phyloP scores from a whole-genome alignment of 1,140 invertebrate genomes.

The Musca vetustissima region DNA sequence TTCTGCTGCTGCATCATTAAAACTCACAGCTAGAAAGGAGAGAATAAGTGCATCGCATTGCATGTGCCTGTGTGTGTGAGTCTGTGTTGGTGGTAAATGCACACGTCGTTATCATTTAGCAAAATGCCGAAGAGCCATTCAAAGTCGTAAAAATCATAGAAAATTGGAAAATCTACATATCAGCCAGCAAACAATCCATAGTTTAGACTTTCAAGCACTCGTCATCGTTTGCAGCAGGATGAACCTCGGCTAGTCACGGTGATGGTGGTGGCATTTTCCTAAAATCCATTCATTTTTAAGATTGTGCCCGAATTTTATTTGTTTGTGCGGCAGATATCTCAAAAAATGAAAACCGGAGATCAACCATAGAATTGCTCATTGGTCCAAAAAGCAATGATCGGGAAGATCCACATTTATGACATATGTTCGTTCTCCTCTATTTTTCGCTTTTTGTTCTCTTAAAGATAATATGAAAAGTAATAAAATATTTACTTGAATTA shows the following conservation, averaged over 20 bases:
- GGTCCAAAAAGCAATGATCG: not conserved
- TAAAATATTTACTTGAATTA: not conserved
- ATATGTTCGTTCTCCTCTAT: not conserved
- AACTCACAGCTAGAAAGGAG: too few relatives aligned
- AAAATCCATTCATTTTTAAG: not conserved
- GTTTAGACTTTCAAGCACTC: conserved; percentile 18
- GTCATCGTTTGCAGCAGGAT: too few relatives aligned
- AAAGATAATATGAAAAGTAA: too few relatives aligned
- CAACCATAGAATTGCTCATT: not conserved
- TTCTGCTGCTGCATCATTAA: not conserved
- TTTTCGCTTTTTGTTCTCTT: too few relatives aligned
- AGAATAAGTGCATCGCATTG: not conserved
- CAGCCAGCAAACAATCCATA: conserved; percentile 9
- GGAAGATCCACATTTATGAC: conserved; percentile 3
- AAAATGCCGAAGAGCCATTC: conserved; percentile 2
- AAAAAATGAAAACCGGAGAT: not conserved
- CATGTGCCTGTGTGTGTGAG: not conserved
- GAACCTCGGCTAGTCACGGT: too few relatives aligned
- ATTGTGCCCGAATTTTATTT: conserved; percentile 9
- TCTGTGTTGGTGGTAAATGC: not conserved
- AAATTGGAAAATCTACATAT: too few relatives aligned
- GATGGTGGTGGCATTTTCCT: too few relatives aligned
- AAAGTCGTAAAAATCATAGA: conserved; percentile 16
- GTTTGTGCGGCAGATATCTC: conserved; percentile 14
- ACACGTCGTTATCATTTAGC: not conserved